Percentiles rank a stretch among this genome's conserved stretches.
Conservation (phyloP, 2,797 vertebrate genomes). For the Fundulus diaphanus region DNA sequence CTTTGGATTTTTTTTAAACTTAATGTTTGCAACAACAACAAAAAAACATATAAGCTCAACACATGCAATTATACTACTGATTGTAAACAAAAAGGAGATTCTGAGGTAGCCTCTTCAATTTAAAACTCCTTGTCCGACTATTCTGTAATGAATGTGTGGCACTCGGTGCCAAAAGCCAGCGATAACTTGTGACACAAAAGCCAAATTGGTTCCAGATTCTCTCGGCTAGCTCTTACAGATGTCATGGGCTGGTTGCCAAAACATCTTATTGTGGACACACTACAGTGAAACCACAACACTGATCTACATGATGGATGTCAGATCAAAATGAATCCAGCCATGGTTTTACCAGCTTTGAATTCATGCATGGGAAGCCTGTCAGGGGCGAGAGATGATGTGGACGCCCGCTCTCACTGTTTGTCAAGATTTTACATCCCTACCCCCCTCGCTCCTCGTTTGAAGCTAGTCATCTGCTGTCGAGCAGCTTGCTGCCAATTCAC, state of each 20-base stretch:
- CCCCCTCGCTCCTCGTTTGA: constrained; percentile 74
- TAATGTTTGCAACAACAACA: background rate
- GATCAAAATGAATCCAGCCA: constrained; percentile 79
- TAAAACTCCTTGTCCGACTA: constrained; percentile 12
- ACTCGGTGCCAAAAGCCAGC: constrained; percentile 29
- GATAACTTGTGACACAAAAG: constrained; percentile 60
- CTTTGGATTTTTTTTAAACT: background rate
- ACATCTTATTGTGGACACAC: constrained; percentile 74
- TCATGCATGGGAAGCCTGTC: constrained; percentile 83
- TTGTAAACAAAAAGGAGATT: background rate
- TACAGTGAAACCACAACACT: constrained; percentile 72
- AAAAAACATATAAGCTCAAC: background rate
- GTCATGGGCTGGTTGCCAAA: constrained; percentile 75
- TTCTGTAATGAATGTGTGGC: constrained; percentile 38
- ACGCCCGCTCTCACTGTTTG: constrained; percentile 82
- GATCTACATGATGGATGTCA: constrained; percentile 79
- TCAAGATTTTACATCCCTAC: constrained; percentile 79
- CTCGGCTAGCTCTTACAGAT: constrained; percentile 72
- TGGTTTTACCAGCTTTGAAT: constrained; percentile 81
- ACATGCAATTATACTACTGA: background rate
- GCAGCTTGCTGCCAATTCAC: constrained; percentile 79
- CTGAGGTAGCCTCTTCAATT: background rate
- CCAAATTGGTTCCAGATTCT: constrained; percentile 65
- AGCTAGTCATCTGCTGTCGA: constrained; percentile 80
- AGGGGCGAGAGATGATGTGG: constrained; percentile 80